Conservation (phyloP, 2,888 invertebrate species). For the Athetis lepigone region DNA sequence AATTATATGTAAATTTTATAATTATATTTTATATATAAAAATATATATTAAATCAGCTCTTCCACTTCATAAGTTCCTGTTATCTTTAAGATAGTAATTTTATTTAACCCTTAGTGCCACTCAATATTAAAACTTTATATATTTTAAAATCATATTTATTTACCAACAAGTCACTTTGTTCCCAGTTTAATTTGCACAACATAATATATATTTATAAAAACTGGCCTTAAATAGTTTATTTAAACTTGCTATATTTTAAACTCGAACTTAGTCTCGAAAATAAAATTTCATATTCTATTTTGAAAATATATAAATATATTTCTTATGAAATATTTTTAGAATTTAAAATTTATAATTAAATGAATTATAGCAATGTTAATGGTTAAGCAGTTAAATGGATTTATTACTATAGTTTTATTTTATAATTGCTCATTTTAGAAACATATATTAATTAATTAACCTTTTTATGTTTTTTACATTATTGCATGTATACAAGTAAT, state of each 20-base stretch:
- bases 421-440: constrained; percentile 3
- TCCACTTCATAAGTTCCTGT: constrained; percentile 47
- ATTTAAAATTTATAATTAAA: constrained; percentile 11
- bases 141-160: constrained; percentile 2
- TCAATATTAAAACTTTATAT: background rate
- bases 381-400: background rate
- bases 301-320: constrained; percentile 18
- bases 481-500: background rate
- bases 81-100: constrained; percentile 35
- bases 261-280: constrained; percentile 7
- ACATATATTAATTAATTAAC: too few relatives aligned
- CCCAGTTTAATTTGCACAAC: background rate
- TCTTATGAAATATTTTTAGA: constrained; percentile 12
- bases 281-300: constrained; percentile 4
- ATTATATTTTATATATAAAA: background rate
- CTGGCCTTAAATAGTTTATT: constrained; percentile 4
- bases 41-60: constrained; percentile 7
- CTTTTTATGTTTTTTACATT: background rate
- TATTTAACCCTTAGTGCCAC: constrained; percentile 15
- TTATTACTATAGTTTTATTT: constrained; percentile 15
- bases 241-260: background rate
- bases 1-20: background rate
- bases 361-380: background rate
- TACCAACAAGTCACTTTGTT: too few relatives aligned
- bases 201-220: background rate